Conservation (phyloP, 1,140 invertebrate genomes). For the Leptoteleia sp. region DNA sequence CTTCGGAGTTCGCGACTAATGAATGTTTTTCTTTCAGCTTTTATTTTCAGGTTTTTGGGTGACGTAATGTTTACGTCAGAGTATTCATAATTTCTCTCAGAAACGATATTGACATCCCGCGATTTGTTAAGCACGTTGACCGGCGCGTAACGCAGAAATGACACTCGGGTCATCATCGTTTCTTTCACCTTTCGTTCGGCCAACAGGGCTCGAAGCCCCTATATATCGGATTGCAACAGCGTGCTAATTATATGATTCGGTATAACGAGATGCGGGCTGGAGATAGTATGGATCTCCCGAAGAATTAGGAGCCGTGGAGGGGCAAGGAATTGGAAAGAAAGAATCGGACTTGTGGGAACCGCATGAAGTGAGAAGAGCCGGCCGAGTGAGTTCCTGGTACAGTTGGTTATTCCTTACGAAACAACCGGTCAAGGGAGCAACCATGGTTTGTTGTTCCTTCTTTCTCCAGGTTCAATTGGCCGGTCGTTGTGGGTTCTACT, state of each 20-base stretch:
- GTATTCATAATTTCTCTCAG: no score
- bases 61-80: no score
- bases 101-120: no score
- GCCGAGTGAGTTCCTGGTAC: slow-evolving; percentile 67
- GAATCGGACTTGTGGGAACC: slow-evolving; percentile 58
- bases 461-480: slow-evolving; percentile 42
- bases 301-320: slow-evolving; percentile 23
- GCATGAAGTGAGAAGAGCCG: slow-evolving; percentile 19
- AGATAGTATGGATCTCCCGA: slow-evolving; percentile 38
- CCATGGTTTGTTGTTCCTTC: slow-evolving; percentile 13
- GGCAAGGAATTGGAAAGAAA: slow-evolving; percentile 5
- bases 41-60: no score
- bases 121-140: no score
- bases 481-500: slow-evolving; percentile 48
- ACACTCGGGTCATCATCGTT: slow-evolving; percentile 52
- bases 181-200: slow-evolving; percentile 46
- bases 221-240: slow-evolving; percentile 72
- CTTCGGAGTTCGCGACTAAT: no score
- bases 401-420: slow-evolving; percentile 34
- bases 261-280: slow-evolving; percentile 79
- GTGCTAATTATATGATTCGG: slow-evolving; percentile 80
- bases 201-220: slow-evolving; percentile 63
- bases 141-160: slow-evolving; percentile 63
- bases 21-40: no score
- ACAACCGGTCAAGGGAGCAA: slow-evolving; percentile 52